Base-by-base conservation (phyloP, 2,888 invertebrate genomes). In the Mythimna ferrago region DNA sequence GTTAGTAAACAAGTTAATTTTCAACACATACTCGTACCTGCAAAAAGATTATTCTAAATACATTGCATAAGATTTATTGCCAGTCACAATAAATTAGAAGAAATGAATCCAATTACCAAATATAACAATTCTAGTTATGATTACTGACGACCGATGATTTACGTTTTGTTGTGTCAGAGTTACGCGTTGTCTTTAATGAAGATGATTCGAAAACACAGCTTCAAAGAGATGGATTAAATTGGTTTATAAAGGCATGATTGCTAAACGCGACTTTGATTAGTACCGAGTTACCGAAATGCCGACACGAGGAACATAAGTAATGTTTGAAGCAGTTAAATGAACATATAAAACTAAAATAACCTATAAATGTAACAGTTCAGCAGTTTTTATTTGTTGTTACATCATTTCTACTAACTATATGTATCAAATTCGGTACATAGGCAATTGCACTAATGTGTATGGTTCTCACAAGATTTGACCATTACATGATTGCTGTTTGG, bases 81-180 rank as follows among this genome's bases (percentile, higher is more conserved):
- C 58, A 70, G 57, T 66, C 32, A 66, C n/a, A 69, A 67, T 57
- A 71, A 71, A 80, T 77, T 67, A 66, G 69, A 63, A 68, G 60
- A 66, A 73, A 35, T 54, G 61, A 71, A 73, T 60, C 61, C 73
- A 80, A 82, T 82, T 76, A 81, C 56, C n/a, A 62, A 76, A 69
- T 41, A 71, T 66, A 81, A 81, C 71, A 63, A 82, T 73, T 77
- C 66, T 54, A 44, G 66, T 80, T 73, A 69, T 71, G 82, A 81
- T 68, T 76, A 64, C 71, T 76, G 75, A 79, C 57, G 73, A 58
- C 60, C 41, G 56, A 60, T 80, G 71, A 82, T 82, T 82, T 73
- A 82, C 44, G 69, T 66, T 53, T 56, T 51, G 71, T 73, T 71
- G 51, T 80, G 69, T 83, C 69, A 70, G 58, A 78, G 75, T 58